Base-by-base conservation (phyloP, 2,113 vertebrate genomes). In the Vulpes ferrilata region DNA sequence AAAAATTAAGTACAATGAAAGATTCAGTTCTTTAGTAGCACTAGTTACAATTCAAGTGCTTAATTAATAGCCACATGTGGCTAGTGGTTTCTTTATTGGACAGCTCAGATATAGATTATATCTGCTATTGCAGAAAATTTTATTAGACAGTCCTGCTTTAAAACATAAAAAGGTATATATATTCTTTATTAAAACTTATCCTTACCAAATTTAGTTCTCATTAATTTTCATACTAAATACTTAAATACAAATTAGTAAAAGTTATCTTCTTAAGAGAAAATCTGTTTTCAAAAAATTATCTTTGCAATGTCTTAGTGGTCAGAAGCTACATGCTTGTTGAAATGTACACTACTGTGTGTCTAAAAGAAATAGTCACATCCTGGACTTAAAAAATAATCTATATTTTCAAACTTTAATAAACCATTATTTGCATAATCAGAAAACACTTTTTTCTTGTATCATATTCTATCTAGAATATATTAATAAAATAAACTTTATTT, bases 231-330 rank as follows among this genome's bases (percentile, higher is more conserved):
- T n/a, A 80, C 35, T 87, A 92, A 43, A 59, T 59, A 92, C 22
- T 73, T 95, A 96, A 82, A 48, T 84, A 64, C 5, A 90, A 95
- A 86, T 57, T 64, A 85, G 2, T 79, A 67, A 93, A 95, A 87
- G 22, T 25, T 60, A 92, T 17, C 11, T 51, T 32, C 20, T 10
- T 85, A 91, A 80, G 0, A 90, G 74, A 90, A 84, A 78, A 65
- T 0, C 23, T 8, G 60, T 80, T 64, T 91, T n/a, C 1, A 71
- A 95, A 62, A 95, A 90, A 95, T 80, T 57, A 64, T 67, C 62
- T 89, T 87, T 78, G n/a, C 7, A 93, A 55, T 78, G 73, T 48
- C 3, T 65, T 48, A 43, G 25, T 32, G 71, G 20, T 71, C 0
- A 96, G 79, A 94, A 79, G 35, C 15, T 35, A 0, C 38, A 94